Conservation (phyloP, 2,888 invertebrate genomes). For the Perizoma flavofasciatum region DNA sequence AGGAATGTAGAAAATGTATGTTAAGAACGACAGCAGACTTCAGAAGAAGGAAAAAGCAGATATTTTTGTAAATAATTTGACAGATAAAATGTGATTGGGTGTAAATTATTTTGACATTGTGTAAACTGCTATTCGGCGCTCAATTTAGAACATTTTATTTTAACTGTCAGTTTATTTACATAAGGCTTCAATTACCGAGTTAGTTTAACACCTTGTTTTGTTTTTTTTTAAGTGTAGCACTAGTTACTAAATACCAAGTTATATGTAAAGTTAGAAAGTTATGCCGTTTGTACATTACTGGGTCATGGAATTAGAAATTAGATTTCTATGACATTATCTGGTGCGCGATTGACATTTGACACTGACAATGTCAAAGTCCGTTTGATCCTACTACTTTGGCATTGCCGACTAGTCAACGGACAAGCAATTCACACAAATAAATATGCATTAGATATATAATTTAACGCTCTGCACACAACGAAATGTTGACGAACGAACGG, state of each 20-base stretch:
- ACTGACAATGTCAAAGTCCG: constrained; percentile 25
- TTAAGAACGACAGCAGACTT: constrained; percentile 18
- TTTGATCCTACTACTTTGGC: constrained; percentile 20
- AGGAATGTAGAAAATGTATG: constrained; percentile 19
- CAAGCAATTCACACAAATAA: constrained; percentile 1
- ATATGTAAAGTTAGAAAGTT: constrained; percentile 17
- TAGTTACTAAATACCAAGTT: constrained; percentile 32
- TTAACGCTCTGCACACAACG: constrained; percentile 19
- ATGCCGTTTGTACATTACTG: constrained; percentile 37
- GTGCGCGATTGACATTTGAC: constrained; percentile 30
- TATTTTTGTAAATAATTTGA: constrained; percentile 35
- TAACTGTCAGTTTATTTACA: constrained; percentile 31
- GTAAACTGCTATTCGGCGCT: constrained; percentile 18
- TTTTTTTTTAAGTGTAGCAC: constrained; percentile 26
- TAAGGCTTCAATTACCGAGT: constrained; percentile 8
- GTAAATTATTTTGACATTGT: constrained; percentile 17
- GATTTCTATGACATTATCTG: constrained; percentile 29
- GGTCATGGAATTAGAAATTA: constrained; percentile 32
- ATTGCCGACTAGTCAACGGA: constrained; percentile 27
- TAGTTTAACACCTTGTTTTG: constrained; percentile 21
- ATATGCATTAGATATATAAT: constrained; percentile 4
- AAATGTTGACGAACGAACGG: constrained; percentile 12
- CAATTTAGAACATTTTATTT: constrained; percentile 20
- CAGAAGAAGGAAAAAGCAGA: constrained; percentile 15
- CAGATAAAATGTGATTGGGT: constrained; percentile 28